Conservation (phyloP, 2,797 vertebrate genomes). For the Rallus crepitans region DNA sequence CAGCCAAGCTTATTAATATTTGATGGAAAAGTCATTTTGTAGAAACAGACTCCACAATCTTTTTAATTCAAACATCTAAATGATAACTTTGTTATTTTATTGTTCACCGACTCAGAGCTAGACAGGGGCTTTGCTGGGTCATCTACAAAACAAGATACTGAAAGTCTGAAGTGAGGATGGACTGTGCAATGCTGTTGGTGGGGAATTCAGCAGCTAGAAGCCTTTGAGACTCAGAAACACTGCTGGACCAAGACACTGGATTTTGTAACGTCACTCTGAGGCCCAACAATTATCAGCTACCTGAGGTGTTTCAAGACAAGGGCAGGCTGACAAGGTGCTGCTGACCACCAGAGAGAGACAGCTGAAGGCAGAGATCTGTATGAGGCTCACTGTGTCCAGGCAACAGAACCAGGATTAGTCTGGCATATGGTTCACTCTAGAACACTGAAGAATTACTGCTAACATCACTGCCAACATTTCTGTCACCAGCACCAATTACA, state of each 20-base stretch:
- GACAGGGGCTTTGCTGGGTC: neutral
- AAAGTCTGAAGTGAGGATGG: neutral
- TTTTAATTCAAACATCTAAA: conserved; percentile 3
- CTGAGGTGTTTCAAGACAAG: neutral
- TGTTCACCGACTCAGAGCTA: neutral
- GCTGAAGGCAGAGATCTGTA: neutral
- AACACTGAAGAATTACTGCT: neutral
- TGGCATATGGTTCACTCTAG: neutral
- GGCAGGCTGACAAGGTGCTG: neutral
- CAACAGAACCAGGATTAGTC: neutral
- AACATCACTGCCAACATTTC: neutral
- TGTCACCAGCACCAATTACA: neutral
- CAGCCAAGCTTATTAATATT: conserved; percentile 54
- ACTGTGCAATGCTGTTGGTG: neutral
- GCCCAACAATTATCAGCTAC: neutral
- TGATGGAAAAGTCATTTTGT: conserved; percentile 22
- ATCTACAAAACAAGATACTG: neutral
- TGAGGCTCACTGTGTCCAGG: neutral
- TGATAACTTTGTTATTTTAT: conserved; percentile 46
- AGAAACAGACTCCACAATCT: conserved; percentile 4
- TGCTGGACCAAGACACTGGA: neutral
- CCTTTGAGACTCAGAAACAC: neutral
- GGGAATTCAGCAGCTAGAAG: neutral
- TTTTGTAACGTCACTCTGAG: neutral
- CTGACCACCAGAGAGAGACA: neutral